Base-by-base conservation (phyloP, 1,140 invertebrate genomes). In the Drosophila willistoni region DNA sequence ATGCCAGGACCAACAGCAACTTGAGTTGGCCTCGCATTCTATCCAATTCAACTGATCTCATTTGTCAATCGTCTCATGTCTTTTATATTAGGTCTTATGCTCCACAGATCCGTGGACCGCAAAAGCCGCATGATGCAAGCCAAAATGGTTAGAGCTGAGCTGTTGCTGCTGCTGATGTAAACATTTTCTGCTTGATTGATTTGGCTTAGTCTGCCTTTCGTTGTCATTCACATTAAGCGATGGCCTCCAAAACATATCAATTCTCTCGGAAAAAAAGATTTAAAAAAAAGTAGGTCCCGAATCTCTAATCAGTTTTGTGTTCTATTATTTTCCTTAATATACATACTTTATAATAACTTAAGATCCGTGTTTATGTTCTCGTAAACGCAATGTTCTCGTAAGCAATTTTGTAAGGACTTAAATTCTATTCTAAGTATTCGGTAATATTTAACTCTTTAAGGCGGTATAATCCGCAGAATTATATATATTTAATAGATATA, bases 1-100 rank as follows among this genome's bases (percentile, higher is more conserved):
- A 75, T 6, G 61, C 77, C 55, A 91, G 71, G 44, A 91, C 55
- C 64, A 91, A 65, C 68, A 91, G 61, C 34, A 90, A 54, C 79
- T 85, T 91, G 19, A 90, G 51, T 13, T 80, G 74, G 29, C 73
- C 47, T 33, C 71, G 64, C 82, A 86, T 90, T 63, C 71, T 77
- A 55, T 66, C 12, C 10, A 47, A 12, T 51, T 19, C 44, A 59
- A 83, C 72, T 81, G 73, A 64, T 42, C 72, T 19, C 65, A 44
- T 6, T 33, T 10, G 9, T n/a, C 51, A 59, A 10, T 17, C 10
- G 22, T 22, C 7, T 6, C 34, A 4, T 19, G 5, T 54, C 77
- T 86, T 90, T 68, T 81, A 90, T 90, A 90, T 77, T 51, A 3
- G 29, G 14, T 59, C 14, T 13, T 13, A 7, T 19, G 44, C 3